Base-by-base conservation (phyloP, 2,888 invertebrate genomes). In the Dryomyza anilis region DNA sequence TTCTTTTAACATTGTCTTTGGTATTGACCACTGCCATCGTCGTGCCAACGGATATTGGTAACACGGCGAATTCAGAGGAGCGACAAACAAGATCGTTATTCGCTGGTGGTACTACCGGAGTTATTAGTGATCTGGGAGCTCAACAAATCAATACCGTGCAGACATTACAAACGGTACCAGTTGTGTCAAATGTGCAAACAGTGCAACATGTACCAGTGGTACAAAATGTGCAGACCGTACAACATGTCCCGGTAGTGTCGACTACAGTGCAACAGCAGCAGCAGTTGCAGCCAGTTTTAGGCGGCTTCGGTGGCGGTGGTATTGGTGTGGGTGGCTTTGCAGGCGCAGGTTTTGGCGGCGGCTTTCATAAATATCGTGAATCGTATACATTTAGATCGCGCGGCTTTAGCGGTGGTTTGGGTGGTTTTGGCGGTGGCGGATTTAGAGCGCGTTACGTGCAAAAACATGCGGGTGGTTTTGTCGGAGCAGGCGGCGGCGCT, bases 321-420 rank as follows among this genome's bases (percentile, higher is more conserved):
- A 67, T 63, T 36, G 65, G 59, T n/a, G 68, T 63, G 27, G 65
- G 59, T 12, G 46, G 57, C 27, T 46, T 30, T 27, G 61, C 39
- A 21, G 67, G 69, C 7, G 73, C 68, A 33, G 78, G 74, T 4
- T 67, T 71, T 33, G 73, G 75, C 14, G 77, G 76, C 12, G 77
- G 77, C 1, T 78, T 80, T 25, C 75, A 76, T 39, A 76, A 71
- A 58, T 77, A 76, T 70, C 79, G 71, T 10, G 77, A 80, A 10
- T 74, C 70, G 2, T 67, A 71, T 27, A 70, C 70, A 0, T 58
- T 79, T 1, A 67, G 73, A 43, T 73, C 71, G 8, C 76, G 80
- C 8, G 79, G 75, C 7, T 74, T 79, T 57, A 78, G 79, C 0
- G 73, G 74, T 10, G 74, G 75, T 8, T 63, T 67, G 30, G 63